Conservation (phyloP, 2,797 vertebrate species). For the Craterocephalus amniculus region DNA sequence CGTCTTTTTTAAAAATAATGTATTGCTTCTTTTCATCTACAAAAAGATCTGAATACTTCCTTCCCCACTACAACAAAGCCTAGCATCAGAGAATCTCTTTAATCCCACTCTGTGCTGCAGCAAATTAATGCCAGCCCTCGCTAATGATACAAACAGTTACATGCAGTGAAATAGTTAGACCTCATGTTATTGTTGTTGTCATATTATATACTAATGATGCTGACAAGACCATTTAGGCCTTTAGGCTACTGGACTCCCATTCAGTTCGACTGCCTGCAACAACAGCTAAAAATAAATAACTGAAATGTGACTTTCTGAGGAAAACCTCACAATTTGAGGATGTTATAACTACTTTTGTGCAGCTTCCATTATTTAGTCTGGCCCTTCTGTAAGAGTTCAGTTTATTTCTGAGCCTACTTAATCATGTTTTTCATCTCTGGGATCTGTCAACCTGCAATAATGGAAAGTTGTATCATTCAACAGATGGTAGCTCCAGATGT, state of each 20-base stretch:
- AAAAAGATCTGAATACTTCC: constrained; percentile 19
- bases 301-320: constrained; percentile 13
- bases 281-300: constrained; percentile 18
- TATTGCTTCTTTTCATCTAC: constrained; percentile 4
- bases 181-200: constrained; percentile 51
- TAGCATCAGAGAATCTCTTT: constrained; percentile 47
- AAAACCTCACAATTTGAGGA: neutral
- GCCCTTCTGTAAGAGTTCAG: constrained; percentile 21
- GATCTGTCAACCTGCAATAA: constrained; percentile 44
- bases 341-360: neutral
- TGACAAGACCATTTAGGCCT: constrained; percentile 30
- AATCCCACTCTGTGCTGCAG: constrained; percentile 49
- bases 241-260: constrained; percentile 18
- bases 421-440: constrained; percentile 55
- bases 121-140: constrained; percentile 60
- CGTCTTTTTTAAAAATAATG: neutral
- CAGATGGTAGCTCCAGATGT: constrained; percentile 74
- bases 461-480: constrained; percentile 41
- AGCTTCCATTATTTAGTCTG: neutral
- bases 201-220: constrained; percentile 57
- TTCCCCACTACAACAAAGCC: constrained; percentile 31
- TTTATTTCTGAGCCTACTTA: constrained; percentile 44
- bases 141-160: constrained; percentile 63
- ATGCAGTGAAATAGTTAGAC: constrained; percentile 38
- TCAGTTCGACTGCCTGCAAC: constrained; percentile 18